Evolutionary conservation across 2,888 invertebrate species (phyloP).

Genomic region (Iselma pallidipennis): DNA sequence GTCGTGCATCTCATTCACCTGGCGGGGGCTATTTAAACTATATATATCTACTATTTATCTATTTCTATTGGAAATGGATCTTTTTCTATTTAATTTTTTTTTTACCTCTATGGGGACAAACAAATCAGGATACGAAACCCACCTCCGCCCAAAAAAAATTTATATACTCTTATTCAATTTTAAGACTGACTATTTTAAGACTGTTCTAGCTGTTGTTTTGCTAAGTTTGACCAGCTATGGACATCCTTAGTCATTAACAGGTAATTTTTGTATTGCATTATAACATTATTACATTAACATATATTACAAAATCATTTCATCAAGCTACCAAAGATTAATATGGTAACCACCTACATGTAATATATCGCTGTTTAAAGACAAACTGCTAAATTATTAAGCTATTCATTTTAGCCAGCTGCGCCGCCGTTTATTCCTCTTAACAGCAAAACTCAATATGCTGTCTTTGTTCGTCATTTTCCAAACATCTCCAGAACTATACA

Average conservation of each 20-base stretch:
- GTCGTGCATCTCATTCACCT: conserved; percentile 52
- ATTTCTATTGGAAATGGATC: background rate
- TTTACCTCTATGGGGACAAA: conserved; percentile 13
- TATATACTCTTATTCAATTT: conserved; percentile 5
- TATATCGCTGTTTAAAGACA: background rate
- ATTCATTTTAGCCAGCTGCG: background rate
- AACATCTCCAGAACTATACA: background rate
- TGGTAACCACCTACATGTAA: background rate
- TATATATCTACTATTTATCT: conserved; percentile 5
- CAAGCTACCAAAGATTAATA: background rate
- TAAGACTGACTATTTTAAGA: conserved; percentile 22
- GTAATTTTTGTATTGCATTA: conserved; percentile 9
- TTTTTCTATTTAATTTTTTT: background rate
- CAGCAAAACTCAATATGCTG: background rate
- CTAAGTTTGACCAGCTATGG: conserved; percentile 6
- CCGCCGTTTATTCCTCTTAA: background rate
- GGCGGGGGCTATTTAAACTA: conserved; percentile 53
- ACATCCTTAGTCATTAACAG: conserved; percentile 1
- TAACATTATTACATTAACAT: background rate
- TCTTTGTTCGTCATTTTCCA: background rate
- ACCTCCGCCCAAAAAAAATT: conserved; percentile 17
- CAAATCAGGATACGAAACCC: conserved; percentile 26
- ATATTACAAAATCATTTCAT: background rate
- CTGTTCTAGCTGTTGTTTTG: conserved; percentile 20
- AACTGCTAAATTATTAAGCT: background rate